phyloP scores from a whole-genome alignment of 2,888 invertebrate genomes.

The Drosophila melanocephala region DNA sequence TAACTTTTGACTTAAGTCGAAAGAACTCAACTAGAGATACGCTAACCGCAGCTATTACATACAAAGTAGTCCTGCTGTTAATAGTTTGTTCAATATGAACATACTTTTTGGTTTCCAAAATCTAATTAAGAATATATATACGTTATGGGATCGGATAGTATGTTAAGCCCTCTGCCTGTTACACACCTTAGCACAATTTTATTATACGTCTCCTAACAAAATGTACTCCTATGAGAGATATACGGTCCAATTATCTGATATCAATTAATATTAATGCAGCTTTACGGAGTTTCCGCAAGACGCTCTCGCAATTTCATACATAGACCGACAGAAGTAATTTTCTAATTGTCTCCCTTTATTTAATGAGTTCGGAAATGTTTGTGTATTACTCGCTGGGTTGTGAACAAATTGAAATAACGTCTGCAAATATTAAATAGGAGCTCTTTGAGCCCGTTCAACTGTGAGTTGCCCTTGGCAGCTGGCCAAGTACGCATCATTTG shows the following conservation, averaged over 20 bases:
- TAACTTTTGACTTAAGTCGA: neutral
- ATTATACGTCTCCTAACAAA: neutral
- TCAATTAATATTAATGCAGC: neutral
- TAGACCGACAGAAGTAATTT: neutral
- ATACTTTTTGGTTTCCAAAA: neutral
- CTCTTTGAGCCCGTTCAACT: constrained; percentile 13
- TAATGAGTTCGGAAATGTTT: neutral
- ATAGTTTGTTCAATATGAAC: neutral
- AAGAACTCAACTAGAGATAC: neutral
- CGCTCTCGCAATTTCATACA: neutral
- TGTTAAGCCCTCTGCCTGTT: neutral
- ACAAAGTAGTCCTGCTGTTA: neutral
- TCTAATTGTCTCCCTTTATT: neutral
- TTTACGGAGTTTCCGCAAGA: neutral
- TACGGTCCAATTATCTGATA: neutral
- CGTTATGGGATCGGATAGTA: neutral
- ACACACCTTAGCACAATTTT: neutral
- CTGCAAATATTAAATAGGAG: neutral
- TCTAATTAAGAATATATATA: neutral
- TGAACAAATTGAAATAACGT: neutral
- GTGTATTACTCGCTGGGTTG: neutral
- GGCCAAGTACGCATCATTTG: constrained; percentile 9
- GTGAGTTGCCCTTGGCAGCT: constrained; percentile 15
- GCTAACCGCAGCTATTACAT: neutral
- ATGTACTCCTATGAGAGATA: neutral